These are phyloP conservation scores for Luperina nickerlii DNA, from an alignment of 2,888 invertebrate species.

Conservation along the genomic window DNA sequence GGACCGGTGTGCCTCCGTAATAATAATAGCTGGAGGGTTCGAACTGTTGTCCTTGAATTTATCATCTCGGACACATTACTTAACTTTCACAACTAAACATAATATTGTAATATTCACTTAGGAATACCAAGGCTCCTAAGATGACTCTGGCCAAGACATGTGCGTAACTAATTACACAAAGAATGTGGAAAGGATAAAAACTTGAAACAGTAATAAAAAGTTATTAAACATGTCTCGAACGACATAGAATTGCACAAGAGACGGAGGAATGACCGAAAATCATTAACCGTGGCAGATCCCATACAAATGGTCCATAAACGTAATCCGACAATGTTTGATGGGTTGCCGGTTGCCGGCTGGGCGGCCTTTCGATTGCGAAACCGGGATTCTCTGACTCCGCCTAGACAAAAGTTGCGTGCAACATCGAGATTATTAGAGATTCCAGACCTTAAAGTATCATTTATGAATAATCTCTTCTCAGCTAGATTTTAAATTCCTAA, in stretches of 20 bases:
- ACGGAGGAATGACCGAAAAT: slow-evolving; percentile 79
- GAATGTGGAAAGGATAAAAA: slow-evolving; percentile 44
- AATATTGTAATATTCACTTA: slow-evolving; percentile 1
- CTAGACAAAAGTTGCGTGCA: slow-evolving; percentile 69
- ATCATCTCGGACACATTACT: slow-evolving; percentile 41
- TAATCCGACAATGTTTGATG: slow-evolving; percentile 87
- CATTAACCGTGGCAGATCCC: slow-evolving; percentile 86
- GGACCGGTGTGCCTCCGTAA: slow-evolving; percentile 71
- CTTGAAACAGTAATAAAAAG: slow-evolving; percentile 70
- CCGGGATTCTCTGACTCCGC: slow-evolving; percentile 65
- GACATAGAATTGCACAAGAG: slow-evolving; percentile 79
- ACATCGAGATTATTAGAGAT: slow-evolving; percentile 26
- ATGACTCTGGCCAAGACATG: background rate
- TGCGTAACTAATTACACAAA: slow-evolving; percentile 13
- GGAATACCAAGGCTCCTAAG: background rate
- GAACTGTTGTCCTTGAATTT: slow-evolving; percentile 66
- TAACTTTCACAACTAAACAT: slow-evolving; percentile 14
- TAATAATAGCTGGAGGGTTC: slow-evolving; percentile 76
- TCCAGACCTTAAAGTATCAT: slow-evolving; percentile 1
- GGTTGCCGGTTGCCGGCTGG: slow-evolving; percentile 73
- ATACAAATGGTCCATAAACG: slow-evolving; percentile 87
- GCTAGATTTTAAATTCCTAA: slow-evolving; percentile 21
- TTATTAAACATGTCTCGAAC: slow-evolving; percentile 77
- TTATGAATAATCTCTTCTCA: slow-evolving; percentile 17
- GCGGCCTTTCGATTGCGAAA: slow-evolving; percentile 76